Evolutionary conservation across 2,888 invertebrate species (phyloP).

Genomic region (Polydrusus cervinus): DNA sequence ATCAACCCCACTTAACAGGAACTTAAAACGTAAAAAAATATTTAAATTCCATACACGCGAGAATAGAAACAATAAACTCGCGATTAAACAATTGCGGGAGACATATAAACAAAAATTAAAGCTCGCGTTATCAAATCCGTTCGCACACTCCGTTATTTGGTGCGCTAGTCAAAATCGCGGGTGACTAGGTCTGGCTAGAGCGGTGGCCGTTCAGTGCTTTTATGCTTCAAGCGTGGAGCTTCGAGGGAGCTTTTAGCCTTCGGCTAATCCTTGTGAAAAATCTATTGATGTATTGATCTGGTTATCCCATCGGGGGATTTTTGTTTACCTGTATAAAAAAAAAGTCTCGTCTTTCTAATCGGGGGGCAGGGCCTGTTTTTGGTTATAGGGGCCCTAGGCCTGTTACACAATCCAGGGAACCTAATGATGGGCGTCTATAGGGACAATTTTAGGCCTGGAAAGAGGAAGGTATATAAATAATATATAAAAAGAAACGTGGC

Average conservation of each 20-base stretch:
- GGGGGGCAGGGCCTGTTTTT: too few species aligned
- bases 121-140: constrained; percentile 37
- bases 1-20: background rate
- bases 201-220: constrained; percentile 38
- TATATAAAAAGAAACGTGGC: too few species aligned
- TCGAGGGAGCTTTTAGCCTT: constrained; percentile 43
- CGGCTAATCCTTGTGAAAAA: constrained; percentile 12
- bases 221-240: constrained; percentile 25
- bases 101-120: constrained; percentile 45
- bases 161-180: constrained; percentile 43
- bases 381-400: too few species aligned
- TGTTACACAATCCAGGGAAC: too few species aligned
- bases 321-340: too few species aligned
- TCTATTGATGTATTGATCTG: background rate
- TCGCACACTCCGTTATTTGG: constrained; percentile 24
- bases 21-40: background rate
- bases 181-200: constrained; percentile 43
- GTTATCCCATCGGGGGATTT: background rate
- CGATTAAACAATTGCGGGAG: constrained; percentile 40
- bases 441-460: too few species aligned
- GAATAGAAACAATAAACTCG: constrained; percentile 28
- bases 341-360: too few species aligned
- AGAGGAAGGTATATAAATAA: too few species aligned
- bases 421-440: too few species aligned
- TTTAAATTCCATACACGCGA: constrained; percentile 17